Base-by-base conservation (phyloP, 2,888 invertebrate genomes). In the Agonopterix heracliana region DNA sequence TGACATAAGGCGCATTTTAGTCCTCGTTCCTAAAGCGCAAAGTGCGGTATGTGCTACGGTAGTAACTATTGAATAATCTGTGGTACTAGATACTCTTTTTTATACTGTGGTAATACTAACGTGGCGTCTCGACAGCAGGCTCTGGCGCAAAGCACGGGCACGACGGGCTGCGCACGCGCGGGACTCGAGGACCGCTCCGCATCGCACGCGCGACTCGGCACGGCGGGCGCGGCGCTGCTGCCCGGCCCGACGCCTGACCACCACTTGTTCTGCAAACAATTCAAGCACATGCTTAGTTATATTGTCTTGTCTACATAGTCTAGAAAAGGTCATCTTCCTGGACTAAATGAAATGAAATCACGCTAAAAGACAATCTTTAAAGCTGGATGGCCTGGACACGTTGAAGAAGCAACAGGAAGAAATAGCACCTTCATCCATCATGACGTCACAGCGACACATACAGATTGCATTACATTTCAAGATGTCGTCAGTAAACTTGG, bases 131-230 rank as follows among this genome's bases (percentile, higher is more conserved):
- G 79, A 75, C 81, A 80, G 71, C 83, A 81, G 68, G 82, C 81
- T 69, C 81, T 74, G 71, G 78, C 70, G 73, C 82, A 80, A 68
- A 70, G 80, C 76, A 77, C 78, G 61, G 80, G 77, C 66, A 63
- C 58, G 59, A 61, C 59, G 54, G 64, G 63, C 55, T 67, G 67
- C 53, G 74, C 80, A 71, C 79, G 86, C 77, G 78, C 81, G 76
- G 82, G 76, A 74, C 78, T 78, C 74, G 84, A 74, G 74, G 81
- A 81, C 83, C 82, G 89, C 80, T 83, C 86, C 85, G 88, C 87
- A 87, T 87, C 81, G 86, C 83, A 89, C 81, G 88, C 87, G 77
- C 83, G 82, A 80, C 75, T 77, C 74, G 81, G 78, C 81, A 82
- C 85, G 79, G 76, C 81, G 78, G 81, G 79, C 78, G 79, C 83